phyloP scores from a whole-genome alignment of 2,797 vertebrate species.

The Lagodon rhomboides region DNA sequence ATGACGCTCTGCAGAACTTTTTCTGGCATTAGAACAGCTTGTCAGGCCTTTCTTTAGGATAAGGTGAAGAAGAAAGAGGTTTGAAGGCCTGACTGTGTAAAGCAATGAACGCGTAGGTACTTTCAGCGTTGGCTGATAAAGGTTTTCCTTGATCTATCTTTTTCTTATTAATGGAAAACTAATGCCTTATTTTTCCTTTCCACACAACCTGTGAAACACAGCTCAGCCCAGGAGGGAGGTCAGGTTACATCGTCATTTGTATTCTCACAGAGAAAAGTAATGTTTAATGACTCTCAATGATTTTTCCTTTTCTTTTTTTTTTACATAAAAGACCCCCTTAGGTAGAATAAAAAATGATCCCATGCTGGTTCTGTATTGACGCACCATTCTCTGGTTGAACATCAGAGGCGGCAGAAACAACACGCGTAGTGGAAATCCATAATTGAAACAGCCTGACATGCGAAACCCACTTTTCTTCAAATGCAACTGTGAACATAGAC shows the following conservation, averaged over 20 bases:
- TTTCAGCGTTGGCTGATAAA: slow-evolving; percentile 18
- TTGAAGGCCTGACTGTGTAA: background rate
- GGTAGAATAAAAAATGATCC: slow-evolving; percentile 10
- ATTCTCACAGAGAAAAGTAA: slow-evolving; percentile 24
- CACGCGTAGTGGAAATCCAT: background rate
- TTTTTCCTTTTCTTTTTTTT: slow-evolving; percentile 14
- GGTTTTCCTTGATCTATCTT: slow-evolving; percentile 16
- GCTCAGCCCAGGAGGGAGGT: slow-evolving; percentile 32
- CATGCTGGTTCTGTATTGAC: slow-evolving; percentile 27
- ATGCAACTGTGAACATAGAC: slow-evolving; percentile 6
- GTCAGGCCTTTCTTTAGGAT: slow-evolving; percentile 38
- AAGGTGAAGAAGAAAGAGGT: background rate
- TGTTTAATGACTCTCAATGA: background rate
- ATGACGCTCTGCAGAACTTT: slow-evolving; percentile 41
- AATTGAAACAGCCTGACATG: slow-evolving; percentile 14
- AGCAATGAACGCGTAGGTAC: slow-evolving; percentile 11
- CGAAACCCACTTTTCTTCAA: background rate
- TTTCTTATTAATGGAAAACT: slow-evolving; percentile 39
- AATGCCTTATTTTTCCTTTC: slow-evolving; percentile 26
- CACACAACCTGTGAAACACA: slow-evolving; percentile 30
- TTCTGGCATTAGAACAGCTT: slow-evolving; percentile 40
- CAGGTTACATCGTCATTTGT: background rate
- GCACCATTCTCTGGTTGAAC: background rate
- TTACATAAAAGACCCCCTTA: slow-evolving; percentile 25
- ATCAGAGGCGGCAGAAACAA: background rate